Conservation (phyloP, 1,140 invertebrate species). For the Glomeris maerens region DNA sequence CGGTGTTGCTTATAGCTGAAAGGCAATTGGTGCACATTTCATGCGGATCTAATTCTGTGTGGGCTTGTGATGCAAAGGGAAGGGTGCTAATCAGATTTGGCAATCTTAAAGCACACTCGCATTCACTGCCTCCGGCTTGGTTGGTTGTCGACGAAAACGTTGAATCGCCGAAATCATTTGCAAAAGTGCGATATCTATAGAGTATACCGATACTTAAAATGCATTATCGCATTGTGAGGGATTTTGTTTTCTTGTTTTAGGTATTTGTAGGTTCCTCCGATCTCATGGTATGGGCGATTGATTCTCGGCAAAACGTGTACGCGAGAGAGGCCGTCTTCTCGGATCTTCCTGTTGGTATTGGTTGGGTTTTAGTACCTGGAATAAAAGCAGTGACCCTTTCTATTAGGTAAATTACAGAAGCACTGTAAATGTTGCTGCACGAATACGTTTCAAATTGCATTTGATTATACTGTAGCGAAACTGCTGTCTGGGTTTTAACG, state of each 20-base stretch:
- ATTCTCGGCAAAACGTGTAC: slow-evolving; percentile 37
- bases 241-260: slow-evolving; percentile 17
- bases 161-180: too few relatives aligned
- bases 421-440: slow-evolving; percentile 1
- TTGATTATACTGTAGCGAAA: slow-evolving; percentile 25
- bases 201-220: too few relatives aligned
- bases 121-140: slow-evolving; percentile 37
- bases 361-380: slow-evolving; percentile 38
- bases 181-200: too few relatives aligned
- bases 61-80: slow-evolving; percentile 37
- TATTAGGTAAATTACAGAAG: slow-evolving; percentile 29
- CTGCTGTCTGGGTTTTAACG: slow-evolving; percentile 37
- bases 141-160: slow-evolving; percentile 29
- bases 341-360: slow-evolving; percentile 36
- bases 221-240: background rate
- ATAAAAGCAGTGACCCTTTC: slow-evolving; percentile 34
- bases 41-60: slow-evolving; percentile 36
- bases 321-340: slow-evolving; percentile 38
- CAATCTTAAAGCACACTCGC: slow-evolving; percentile 30
- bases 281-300: slow-evolving; percentile 42
- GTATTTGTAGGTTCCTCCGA: slow-evolving; percentile 35
- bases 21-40: slow-evolving; percentile 31
- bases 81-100: slow-evolving; percentile 37
- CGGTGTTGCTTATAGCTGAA: slow-evolving; percentile 25
- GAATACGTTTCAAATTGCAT: slow-evolving; percentile 1